Conservation (phyloP, 1,140 invertebrate species). For the Drosophila miranda region DNA sequence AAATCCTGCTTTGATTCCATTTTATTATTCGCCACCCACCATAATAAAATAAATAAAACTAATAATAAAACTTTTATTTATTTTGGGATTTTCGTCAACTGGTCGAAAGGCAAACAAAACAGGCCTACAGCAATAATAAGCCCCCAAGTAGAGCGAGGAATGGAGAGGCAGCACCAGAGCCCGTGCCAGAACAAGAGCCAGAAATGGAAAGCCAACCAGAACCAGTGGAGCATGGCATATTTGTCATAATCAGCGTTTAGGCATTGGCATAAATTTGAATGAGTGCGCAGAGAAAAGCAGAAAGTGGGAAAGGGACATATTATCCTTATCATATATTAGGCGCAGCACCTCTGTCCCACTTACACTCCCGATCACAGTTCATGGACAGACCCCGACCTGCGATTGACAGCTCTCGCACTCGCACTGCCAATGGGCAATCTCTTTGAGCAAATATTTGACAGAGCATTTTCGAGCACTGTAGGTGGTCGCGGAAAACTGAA, state of each 20-base stretch:
- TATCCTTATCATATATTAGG: constrained; percentile 41
- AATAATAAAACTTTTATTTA: constrained; percentile 78
- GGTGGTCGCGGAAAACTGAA: constrained; percentile 34
- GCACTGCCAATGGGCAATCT: constrained; percentile 38
- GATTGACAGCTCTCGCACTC: constrained; percentile 57
- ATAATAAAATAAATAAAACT: too few species aligned
- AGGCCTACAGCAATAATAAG: constrained; percentile 63
- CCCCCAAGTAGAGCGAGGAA: constrained; percentile 4
- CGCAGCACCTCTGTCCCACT: constrained; percentile 1
- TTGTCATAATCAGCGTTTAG: constrained; percentile 79
- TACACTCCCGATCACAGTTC: too few species aligned
- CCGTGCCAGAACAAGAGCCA: too few species aligned
- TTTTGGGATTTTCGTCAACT: constrained; percentile 66
- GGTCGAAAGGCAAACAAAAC: constrained; percentile 52
- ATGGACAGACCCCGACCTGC: neutral
- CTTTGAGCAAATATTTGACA: constrained; percentile 63
- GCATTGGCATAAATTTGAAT: constrained; percentile 75
- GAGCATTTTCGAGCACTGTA: constrained; percentile 55
- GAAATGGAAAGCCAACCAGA: constrained; percentile 6
- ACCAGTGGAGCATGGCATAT: constrained; percentile 71
- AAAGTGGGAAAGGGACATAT: too few species aligned
- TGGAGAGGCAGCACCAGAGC: too few species aligned
- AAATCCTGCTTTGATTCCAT: constrained; percentile 27
- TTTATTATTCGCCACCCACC: constrained; percentile 21
- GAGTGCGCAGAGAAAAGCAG: constrained; percentile 34